Conservation (phyloP, 2,797 vertebrate genomes). For the Acipenser transmontanus region DNA sequence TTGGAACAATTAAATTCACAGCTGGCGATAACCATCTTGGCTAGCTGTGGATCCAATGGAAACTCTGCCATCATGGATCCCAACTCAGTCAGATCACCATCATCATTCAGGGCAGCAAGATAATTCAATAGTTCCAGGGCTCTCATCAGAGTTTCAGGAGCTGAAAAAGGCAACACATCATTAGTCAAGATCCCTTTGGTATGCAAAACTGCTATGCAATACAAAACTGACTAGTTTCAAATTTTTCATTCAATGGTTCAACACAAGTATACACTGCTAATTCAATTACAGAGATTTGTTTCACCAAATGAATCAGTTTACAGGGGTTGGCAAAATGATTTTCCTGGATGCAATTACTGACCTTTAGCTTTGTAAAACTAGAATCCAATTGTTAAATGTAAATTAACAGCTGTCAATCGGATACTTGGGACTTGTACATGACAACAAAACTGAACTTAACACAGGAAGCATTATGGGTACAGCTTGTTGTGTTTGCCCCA, state of each 20-base stretch:
- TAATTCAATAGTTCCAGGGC: constrained; percentile 96
- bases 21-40: constrained; percentile 99
- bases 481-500: too few species aligned
- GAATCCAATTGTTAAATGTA: constrained; percentile 65
- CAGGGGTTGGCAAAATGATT: constrained; percentile 50
- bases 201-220: constrained; percentile 23
- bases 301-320: constrained; percentile 52
- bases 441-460: too few species aligned
- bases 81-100: constrained; percentile 94
- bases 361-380: constrained; percentile 56
- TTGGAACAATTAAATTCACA: constrained; percentile 99
- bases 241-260: constrained; percentile 52
- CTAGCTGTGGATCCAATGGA: constrained; percentile 92
- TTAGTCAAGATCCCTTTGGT: constrained; percentile 17
- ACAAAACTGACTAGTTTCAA: constrained; percentile 16
- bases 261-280: constrained; percentile 41
- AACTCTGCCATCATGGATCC: constrained; percentile 99
- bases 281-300: constrained; percentile 51
- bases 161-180: constrained; percentile 44
- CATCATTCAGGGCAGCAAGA: constrained; percentile 92
- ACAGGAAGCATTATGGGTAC: too few species aligned
- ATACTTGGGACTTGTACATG: too few species aligned
- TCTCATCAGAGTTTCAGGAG: constrained; percentile 96
- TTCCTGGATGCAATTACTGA: constrained; percentile 65
- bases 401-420: constrained; percentile 42